These are phyloP conservation scores for Ctenodactylus gundi DNA, from an alignment of 2,113 vertebrate species.

Conservation along the genomic window DNA sequence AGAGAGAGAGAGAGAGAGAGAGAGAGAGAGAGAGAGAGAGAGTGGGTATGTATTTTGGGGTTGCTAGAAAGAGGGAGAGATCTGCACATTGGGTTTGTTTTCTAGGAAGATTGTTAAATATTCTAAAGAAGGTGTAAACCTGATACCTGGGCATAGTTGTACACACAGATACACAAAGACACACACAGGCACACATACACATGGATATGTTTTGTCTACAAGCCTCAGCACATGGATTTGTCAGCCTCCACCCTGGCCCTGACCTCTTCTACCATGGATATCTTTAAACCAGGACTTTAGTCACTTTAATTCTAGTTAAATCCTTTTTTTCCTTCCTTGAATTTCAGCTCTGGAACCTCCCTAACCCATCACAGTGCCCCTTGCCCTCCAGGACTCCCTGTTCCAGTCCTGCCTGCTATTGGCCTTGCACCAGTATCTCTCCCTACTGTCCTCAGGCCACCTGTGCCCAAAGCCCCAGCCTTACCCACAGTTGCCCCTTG, in stretches of 20 bases:
- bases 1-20: too few relatives aligned
- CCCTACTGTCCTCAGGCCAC: not conserved
- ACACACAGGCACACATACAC: too few relatives aligned
- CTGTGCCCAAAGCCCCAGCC: not conserved
- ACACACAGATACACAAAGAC: not conserved
- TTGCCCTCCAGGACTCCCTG: rapidly evolving
- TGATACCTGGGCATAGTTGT: not conserved
- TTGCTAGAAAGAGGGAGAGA: not conserved
- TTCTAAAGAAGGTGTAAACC: not conserved
- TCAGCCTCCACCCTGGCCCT: not conserved
- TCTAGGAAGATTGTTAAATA: not conserved
- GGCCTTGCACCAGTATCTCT: not conserved
- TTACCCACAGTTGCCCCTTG: rapidly evolving
- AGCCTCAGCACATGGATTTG: not conserved
- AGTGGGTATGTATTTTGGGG: not conserved
- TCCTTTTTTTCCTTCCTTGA: conserved; percentile 23
- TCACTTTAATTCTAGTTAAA: not conserved
- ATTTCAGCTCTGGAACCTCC: not conserved
- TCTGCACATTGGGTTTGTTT: not conserved
- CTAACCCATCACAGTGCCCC: not conserved
- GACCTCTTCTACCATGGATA: not conserved
- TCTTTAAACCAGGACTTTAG: not conserved
- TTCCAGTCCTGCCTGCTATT: not conserved
- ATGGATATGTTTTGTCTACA: not conserved
- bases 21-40: too few relatives aligned